Evolutionary conservation across 2,113 vertebrate genomes (phyloP).

Genomic region (Nannobrachium achirus): DNA sequence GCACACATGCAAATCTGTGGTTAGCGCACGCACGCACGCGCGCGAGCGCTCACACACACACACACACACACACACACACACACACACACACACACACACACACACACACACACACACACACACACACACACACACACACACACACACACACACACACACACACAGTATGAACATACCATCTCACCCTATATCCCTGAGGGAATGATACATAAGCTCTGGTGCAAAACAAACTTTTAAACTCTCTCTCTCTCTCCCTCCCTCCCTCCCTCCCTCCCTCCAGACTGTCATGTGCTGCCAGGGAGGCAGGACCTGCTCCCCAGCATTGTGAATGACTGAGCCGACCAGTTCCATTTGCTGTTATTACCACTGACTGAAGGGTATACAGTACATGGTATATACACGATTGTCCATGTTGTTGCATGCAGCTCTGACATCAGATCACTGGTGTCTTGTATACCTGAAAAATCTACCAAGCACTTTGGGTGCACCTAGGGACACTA

Average conservation of each 20-base stretch:
- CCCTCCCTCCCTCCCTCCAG: not conserved
- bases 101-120: not conserved
- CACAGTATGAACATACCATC: no score
- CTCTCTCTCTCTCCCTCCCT: not conserved
- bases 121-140: no score
- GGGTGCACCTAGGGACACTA: not conserved
- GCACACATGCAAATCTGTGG: not conserved
- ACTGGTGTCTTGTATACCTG: not conserved
- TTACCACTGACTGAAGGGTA: conserved; percentile 1
- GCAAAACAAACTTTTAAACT: no score
- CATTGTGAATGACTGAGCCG: not conserved
- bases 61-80: conserved; percentile 10
- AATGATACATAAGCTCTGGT: no score
- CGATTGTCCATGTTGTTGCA: not conserved
- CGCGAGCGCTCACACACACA: not conserved
- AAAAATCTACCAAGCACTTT: not conserved
- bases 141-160: no score
- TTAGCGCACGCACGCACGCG: not conserved
- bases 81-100: not conserved
- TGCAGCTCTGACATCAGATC: not conserved
- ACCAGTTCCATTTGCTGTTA: conserved; percentile 3
- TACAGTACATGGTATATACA: not conserved
- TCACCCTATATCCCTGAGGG: no score
- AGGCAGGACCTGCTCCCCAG: not conserved
- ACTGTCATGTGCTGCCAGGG: not conserved